Conservation (phyloP, 2,888 invertebrate species). For the Rhamnusium bicolor region DNA sequence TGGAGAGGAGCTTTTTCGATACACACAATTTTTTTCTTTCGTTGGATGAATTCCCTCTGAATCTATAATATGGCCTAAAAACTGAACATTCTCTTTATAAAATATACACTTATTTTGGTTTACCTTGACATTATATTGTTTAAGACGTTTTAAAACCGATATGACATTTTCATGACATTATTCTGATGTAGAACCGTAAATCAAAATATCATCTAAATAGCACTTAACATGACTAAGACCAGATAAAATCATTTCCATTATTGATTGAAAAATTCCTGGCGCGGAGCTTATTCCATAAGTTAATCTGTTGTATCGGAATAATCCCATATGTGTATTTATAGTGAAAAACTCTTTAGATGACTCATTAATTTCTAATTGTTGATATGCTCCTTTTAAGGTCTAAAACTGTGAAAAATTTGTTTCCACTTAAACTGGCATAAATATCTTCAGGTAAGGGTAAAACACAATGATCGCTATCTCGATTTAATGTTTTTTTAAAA, state of each 20-base stretch:
- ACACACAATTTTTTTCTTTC: conserved; percentile 28
- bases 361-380: conserved; percentile 53
- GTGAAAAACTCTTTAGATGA: conserved; percentile 49
- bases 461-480: too few relatives aligned
- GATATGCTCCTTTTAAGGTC: conserved; percentile 52
- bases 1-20: conserved; percentile 35
- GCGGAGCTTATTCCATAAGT: conserved; percentile 56
- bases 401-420: not conserved
- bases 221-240: conserved; percentile 34
- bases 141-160: conserved; percentile 43
- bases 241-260: conserved; percentile 45
- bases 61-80: conserved; percentile 52
- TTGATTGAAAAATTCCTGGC: conserved; percentile 53
- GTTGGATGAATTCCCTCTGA: conserved; percentile 37
- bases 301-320: conserved; percentile 52
- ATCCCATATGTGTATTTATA: conserved; percentile 55
- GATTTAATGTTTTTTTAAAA: not conserved
- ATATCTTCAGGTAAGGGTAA: not conserved
- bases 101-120: conserved; percentile 54
- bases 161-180: conserved; percentile 41
- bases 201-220: conserved; percentile 54
- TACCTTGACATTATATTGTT: conserved; percentile 52
- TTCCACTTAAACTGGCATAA: not conserved
- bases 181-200: conserved; percentile 38
- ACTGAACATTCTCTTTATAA: conserved; percentile 54